phyloP scores from a whole-genome alignment of 2,888 invertebrate genomes.

The Macrophya annulata region DNA sequence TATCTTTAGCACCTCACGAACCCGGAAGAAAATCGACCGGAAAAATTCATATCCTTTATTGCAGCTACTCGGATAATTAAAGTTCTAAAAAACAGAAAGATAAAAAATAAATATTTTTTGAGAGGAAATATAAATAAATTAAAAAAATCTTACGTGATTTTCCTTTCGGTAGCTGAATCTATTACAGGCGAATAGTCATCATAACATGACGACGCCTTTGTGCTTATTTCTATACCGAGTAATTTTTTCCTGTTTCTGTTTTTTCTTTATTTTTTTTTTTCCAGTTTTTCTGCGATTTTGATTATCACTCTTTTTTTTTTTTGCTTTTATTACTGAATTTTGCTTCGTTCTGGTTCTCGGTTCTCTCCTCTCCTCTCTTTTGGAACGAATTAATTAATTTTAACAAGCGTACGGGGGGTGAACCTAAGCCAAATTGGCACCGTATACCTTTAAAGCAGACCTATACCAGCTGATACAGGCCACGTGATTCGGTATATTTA shows the following conservation, averaged over 20 bases:
- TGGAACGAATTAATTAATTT: slow-evolving; percentile 49
- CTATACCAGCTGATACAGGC: not conserved
- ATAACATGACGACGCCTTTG: not conserved
- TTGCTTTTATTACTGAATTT: not conserved
- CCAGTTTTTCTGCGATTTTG: not conserved
- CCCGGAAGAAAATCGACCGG: not conserved
- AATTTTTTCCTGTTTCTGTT: not conserved
- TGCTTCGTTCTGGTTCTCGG: not conserved
- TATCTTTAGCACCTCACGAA: not conserved
- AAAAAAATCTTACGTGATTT: not conserved
- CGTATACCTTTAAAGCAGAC: slow-evolving; percentile 42
- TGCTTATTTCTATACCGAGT: not conserved
- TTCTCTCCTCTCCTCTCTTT: slow-evolving; percentile 6
- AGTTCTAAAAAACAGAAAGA: not conserved
- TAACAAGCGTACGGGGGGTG: slow-evolving; percentile 50
- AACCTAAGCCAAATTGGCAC: slow-evolving; percentile 53
- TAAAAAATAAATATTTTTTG: too few species aligned
- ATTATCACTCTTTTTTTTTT: not conserved
- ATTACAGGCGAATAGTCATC: not conserved
- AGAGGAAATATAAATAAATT: not conserved
- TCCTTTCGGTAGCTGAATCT: too few species aligned
- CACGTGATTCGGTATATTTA: slow-evolving; percentile 2
- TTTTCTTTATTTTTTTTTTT: too few species aligned
- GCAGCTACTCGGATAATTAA: not conserved
- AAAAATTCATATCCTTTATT: not conserved